Evolutionary conservation across 2,113 vertebrate genomes (phyloP).

Genomic region (Odontophorus gujanensis): DNA sequence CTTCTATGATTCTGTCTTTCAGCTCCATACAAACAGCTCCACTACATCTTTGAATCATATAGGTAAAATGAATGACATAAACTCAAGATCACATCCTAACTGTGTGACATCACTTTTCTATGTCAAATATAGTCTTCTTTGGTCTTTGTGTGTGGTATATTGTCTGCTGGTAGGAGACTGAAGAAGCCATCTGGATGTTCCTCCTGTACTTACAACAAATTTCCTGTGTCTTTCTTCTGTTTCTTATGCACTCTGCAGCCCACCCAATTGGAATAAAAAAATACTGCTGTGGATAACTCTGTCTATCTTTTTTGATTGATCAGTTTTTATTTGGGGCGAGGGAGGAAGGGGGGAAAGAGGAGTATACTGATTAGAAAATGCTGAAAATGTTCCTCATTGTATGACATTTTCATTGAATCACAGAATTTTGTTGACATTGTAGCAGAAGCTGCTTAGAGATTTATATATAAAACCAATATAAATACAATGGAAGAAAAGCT

Average conservation of each 20-base stretch:
- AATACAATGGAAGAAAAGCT: background rate
- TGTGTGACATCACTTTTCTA: background rate
- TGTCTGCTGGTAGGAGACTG: background rate
- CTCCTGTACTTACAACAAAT: background rate
- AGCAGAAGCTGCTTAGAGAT: background rate
- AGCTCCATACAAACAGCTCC: background rate
- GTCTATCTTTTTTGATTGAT: background rate
- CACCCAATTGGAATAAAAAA: background rate
- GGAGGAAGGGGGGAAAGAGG: fast-evolving
- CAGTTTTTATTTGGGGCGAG: background rate
- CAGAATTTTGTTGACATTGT: background rate
- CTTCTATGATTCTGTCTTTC: background rate
- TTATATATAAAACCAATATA: background rate
- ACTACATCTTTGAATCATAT: background rate
- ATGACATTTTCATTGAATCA: background rate
- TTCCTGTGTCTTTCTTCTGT: background rate
- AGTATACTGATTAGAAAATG: background rate
- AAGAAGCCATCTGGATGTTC: background rate
- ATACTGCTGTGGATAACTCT: background rate
- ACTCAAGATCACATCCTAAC: background rate
- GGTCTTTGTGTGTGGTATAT: background rate
- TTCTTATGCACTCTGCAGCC: background rate
- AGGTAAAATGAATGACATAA: background rate
- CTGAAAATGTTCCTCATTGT: background rate
- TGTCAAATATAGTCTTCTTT: background rate